Evolutionary conservation across 2,113 vertebrate genomes (phyloP).

Genomic region (Chinchilla lanigera): DNA sequence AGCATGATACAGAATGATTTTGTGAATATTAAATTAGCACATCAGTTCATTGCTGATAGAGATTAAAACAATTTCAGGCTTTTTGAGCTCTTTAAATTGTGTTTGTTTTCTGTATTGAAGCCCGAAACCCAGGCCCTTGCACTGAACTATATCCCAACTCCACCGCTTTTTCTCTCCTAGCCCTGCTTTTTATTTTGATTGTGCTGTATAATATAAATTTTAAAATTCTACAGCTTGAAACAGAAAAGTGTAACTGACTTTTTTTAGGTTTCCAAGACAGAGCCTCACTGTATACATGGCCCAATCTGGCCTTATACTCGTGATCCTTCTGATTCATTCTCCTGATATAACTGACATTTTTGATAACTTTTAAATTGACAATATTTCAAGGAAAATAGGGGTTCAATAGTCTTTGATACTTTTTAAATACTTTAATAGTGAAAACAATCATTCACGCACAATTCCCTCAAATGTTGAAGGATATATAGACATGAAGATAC

Average conservation of each 20-base stretch:
- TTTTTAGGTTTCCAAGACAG: background rate
- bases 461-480: background rate
- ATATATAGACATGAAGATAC: background rate
- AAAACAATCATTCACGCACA: background rate
- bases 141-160: background rate
- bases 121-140: background rate
- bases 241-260: background rate
- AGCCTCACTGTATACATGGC: background rate
- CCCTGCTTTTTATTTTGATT: background rate
- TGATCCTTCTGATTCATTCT: background rate
- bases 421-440: constrained; percentile 11
- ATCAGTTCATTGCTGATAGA: background rate
- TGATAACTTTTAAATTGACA: constrained; percentile 5
- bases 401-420: background rate
- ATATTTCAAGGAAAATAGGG: background rate
- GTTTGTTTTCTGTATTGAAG: background rate
- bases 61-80: background rate
- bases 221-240: constrained; percentile 10
- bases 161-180: background rate
- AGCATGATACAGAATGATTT: background rate
- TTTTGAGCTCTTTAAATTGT: background rate
- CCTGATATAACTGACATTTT: background rate
- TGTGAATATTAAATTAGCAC: background rate
- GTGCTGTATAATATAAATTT: constrained; percentile 8
- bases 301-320: background rate